These are phyloP conservation scores for Mimachlamys varia DNA, from an alignment of 2,888 invertebrate species.

Conservation along the genomic window DNA sequence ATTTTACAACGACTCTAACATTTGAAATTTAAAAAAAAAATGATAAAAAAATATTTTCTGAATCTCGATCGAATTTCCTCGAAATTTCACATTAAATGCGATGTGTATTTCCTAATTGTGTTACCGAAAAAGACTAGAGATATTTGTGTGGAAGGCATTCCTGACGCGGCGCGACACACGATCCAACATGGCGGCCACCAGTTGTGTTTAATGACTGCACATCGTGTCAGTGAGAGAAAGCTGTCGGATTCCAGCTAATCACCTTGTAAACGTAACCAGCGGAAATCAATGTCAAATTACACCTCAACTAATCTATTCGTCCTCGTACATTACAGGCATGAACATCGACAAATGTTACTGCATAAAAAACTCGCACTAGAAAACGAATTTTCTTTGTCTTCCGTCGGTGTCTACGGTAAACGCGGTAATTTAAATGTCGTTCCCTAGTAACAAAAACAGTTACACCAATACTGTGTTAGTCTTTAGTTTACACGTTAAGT, in stretches of 20 bases:
- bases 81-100: conserved; percentile 4
- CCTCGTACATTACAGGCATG: neutral
- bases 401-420: no score
- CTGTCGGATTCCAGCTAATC: neutral
- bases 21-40: neutral
- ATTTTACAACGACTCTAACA: neutral
- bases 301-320: neutral
- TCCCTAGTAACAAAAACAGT: no score
- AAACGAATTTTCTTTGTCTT: neutral
- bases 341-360: neutral
- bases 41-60: neutral
- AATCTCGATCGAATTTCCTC: neutral
- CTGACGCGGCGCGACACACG: neutral
- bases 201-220: neutral
- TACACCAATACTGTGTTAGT: no score
- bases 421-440: no score
- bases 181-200: neutral
- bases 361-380: no score
- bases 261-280: neutral
- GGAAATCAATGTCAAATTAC: conserved; percentile 22
- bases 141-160: neutral
- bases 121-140: neutral
- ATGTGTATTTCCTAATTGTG: neutral
- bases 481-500: no score
- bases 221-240: neutral